A percentile compares a stretch with the other conserved stretches of the same genome.
Conservation (phyloP, 2,797 vertebrate species). For the Tangara arthus region DNA sequence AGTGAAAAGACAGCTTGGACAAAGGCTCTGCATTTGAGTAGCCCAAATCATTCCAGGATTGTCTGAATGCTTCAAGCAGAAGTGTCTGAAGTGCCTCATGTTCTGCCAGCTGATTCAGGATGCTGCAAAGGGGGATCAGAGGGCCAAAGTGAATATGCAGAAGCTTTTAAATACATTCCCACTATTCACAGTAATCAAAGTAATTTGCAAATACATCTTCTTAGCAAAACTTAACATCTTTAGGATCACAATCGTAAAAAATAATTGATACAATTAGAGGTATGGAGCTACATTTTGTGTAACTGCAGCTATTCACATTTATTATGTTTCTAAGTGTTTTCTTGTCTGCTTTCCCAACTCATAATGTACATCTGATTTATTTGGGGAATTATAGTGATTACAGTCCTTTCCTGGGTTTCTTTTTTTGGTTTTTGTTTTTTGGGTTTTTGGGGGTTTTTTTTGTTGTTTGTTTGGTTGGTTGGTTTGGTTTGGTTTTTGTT, state of each 20-base stretch:
- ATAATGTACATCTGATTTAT: not conserved
- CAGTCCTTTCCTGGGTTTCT: not conserved
- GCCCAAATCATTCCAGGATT: not conserved
- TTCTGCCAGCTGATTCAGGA: not conserved
- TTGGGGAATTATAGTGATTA: not conserved
- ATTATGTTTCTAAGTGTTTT: conserved; percentile 33
- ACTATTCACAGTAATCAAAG: not conserved
- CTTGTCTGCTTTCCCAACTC: not conserved
- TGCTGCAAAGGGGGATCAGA: not conserved
- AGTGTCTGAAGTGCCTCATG: not conserved
- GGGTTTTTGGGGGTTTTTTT: too few species aligned
- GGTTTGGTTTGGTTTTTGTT: too few species aligned
- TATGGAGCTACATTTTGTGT: not conserved
- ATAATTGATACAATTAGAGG: conserved; percentile 26
- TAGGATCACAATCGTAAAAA: conserved; percentile 21
- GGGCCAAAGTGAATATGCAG: not conserved
- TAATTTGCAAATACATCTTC: conserved; percentile 17
- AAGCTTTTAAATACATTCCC: not conserved
- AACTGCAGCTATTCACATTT: conserved; percentile 30
- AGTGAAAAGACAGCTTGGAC: conserved; percentile 22
- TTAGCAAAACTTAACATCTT: conserved; percentile 25
- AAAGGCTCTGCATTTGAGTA: not conserved
- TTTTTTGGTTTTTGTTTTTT: too few species aligned
- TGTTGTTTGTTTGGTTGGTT: too few species aligned
- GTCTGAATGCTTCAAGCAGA: not conserved